Percentiles rank a stretch among this genome's conserved stretches.
These are phyloP conservation scores for Pseudopleuronectes americanus DNA, from an alignment of 2,797 vertebrate species.

Conservation along the genomic window DNA sequence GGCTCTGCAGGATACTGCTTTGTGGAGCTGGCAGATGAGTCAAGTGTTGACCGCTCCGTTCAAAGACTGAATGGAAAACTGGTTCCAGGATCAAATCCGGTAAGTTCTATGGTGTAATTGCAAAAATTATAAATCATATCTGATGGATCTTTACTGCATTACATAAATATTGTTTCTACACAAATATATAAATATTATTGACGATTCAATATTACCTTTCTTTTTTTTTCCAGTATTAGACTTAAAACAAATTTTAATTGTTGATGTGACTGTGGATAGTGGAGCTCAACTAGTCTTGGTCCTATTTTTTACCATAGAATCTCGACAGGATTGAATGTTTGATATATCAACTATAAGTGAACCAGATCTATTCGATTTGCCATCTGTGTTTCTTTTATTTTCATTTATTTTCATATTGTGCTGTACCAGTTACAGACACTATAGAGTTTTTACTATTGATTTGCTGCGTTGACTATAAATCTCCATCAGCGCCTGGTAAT, in stretches of 20 bases:
- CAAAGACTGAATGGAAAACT: slow-evolving; percentile 87
- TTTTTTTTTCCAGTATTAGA: slow-evolving; percentile 60
- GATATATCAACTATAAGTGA: not conserved
- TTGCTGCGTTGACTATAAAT: slow-evolving; percentile 8
- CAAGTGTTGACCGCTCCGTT: slow-evolving; percentile 86
- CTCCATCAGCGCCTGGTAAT: slow-evolving; percentile 7
- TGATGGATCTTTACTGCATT: slow-evolving; percentile 27
- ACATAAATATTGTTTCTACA: slow-evolving; percentile 32
- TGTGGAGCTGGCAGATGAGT: slow-evolving; percentile 87
- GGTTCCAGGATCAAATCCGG: slow-evolving; percentile 87
- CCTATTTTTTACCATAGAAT: slow-evolving; percentile 25
- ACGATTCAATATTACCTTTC: slow-evolving; percentile 61
- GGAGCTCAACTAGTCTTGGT: slow-evolving; percentile 66
- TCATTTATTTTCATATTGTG: not conserved
- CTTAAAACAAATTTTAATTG: slow-evolving; percentile 36
- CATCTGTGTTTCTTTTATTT: slow-evolving; percentile 9
- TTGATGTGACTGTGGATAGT: slow-evolving; percentile 63
- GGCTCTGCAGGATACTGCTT: slow-evolving; percentile 89
- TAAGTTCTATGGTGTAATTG: slow-evolving; percentile 65
- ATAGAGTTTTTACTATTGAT: not conserved
- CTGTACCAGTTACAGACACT: slow-evolving; percentile 3
- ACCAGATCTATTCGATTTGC: not conserved
- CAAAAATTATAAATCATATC: slow-evolving; percentile 25
- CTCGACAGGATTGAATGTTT: not conserved
- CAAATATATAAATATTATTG: slow-evolving; percentile 34